Evolutionary conservation across 37 sponge, comb jelly and placozoan species (phyloP).

Genomic region (Halichondria panicea): DNA sequence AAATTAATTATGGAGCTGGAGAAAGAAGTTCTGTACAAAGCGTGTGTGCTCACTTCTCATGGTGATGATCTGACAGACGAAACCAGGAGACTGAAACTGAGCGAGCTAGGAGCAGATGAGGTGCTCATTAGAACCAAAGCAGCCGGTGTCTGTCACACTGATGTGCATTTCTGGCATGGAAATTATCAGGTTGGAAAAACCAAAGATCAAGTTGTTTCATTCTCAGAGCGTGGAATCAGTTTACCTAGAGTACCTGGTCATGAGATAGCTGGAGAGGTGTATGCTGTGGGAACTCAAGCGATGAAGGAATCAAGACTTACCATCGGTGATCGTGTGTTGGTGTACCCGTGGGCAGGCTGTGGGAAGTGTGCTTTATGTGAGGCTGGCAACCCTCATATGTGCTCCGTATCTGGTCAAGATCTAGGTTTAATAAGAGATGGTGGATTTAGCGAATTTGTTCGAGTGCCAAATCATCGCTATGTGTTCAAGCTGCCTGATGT

Average conservation of each 20-base stretch:
- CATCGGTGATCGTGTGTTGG: conserved; percentile 38
- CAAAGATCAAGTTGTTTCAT: conserved; percentile 1
- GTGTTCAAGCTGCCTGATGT: conserved; percentile 2
- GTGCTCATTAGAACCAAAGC: conserved; percentile 34
- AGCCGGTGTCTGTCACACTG: conserved; percentile 46
- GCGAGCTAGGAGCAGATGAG: too few relatives aligned
- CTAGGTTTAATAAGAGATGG: conserved; percentile 37
- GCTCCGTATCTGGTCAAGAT: conserved; percentile 9
- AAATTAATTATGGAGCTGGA: too few relatives aligned
- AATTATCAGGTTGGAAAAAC: conserved; percentile 9
- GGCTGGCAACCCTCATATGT: conserved; percentile 10
- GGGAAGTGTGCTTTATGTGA: conserved; percentile 25
- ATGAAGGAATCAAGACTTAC: background rate
- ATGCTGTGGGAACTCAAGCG: conserved; percentile 13
- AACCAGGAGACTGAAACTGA: background rate
- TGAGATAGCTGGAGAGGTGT: conserved; percentile 44
- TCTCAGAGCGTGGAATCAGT: conserved; percentile 13
- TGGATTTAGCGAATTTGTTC: conserved; percentile 49
- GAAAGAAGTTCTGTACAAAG: too few relatives aligned
- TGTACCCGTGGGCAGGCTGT: conserved; percentile 57
- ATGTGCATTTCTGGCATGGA: conserved; percentile 33
- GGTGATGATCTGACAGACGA: too few relatives aligned
- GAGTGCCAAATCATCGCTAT: conserved; percentile 22
- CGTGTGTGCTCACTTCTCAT: too few relatives aligned
- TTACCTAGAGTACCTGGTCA: conserved; percentile 58